These are phyloP conservation scores for Sebastes fasciatus DNA, from an alignment of 2,113 vertebrate species.

Conservation along the genomic window DNA sequence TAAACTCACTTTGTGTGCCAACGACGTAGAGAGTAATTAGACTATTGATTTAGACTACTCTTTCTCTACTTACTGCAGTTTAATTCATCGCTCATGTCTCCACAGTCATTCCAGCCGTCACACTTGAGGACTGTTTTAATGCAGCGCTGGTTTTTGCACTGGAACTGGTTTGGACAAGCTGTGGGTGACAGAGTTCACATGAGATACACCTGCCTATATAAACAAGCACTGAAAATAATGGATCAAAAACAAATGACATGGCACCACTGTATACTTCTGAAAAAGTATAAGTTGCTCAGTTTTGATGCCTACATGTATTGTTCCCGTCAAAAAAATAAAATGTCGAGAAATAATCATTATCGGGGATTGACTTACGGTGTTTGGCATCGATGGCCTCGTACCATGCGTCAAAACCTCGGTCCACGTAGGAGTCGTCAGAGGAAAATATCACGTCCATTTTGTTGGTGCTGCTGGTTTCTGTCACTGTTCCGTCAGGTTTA, in stretches of 20 bases:
- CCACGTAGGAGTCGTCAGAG: slow-evolving; percentile 89
- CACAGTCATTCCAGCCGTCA: slow-evolving; percentile 94
- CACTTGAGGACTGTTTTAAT: slow-evolving; percentile 83
- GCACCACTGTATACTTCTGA: too few species aligned
- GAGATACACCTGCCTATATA: neutral
- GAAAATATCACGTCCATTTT: slow-evolving; percentile 85
- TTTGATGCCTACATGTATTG: too few species aligned
- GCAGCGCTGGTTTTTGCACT: slow-evolving; percentile 87
- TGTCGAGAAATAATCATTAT: neutral
- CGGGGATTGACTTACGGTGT: slow-evolving; percentile 86
- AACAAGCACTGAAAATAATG: too few species aligned
- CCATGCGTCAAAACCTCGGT: slow-evolving; percentile 88
- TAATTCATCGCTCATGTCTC: slow-evolving; percentile 89
- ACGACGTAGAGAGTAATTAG: neutral
- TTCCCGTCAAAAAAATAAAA: too few species aligned
- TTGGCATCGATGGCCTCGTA: slow-evolving; percentile 85
- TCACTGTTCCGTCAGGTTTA: slow-evolving; percentile 62
- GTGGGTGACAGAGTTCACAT: neutral
- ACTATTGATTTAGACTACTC: neutral
- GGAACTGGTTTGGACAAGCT: slow-evolving; percentile 91
- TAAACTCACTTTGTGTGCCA: neutral
- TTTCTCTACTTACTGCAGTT: slow-evolving; percentile 86
- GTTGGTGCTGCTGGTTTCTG: slow-evolving; percentile 81
- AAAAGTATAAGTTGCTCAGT: too few species aligned
- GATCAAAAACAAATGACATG: too few species aligned